phyloP scores from a whole-genome alignment of 2,888 invertebrate genomes.

The Scelioninae gen. 1 region DNA sequence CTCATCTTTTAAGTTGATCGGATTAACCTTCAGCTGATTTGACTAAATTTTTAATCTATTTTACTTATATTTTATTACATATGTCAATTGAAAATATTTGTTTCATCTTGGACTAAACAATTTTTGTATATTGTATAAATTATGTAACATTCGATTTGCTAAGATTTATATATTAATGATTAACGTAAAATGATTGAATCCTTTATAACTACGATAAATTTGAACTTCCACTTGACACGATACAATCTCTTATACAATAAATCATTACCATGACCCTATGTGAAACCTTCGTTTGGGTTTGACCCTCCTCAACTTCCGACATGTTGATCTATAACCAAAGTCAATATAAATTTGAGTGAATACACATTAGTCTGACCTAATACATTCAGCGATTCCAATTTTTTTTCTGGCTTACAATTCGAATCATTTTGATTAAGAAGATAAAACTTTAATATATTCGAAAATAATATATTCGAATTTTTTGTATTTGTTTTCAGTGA shows the following conservation, averaged over 20 bases:
- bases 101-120: neutral
- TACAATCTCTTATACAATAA: conserved; percentile 7
- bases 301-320: conserved; percentile 26
- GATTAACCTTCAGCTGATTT: too few relatives aligned
- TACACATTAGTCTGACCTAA: conserved; percentile 11
- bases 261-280: conserved; percentile 22
- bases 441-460: conserved; percentile 1
- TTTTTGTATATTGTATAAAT: neutral
- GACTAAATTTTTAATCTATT: too few relatives aligned
- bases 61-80: neutral
- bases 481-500: neutral
- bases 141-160: neutral
- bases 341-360: conserved; percentile 25
- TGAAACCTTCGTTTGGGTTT: conserved; percentile 12
- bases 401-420: conserved; percentile 2
- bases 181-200: conserved; percentile 1
- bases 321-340: conserved; percentile 16
- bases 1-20: too few relatives aligned
- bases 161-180: neutral
- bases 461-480: conserved; percentile 4
- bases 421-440: conserved; percentile 2
- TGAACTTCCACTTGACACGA: conserved; percentile 21
- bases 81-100: too few relatives aligned
- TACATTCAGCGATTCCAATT: conserved; percentile 8
- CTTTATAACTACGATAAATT: conserved; percentile 1